Percentiles rank a stretch among this genome's conserved stretches.
Evolutionary conservation across 2,888 invertebrate species (phyloP).

Genomic region (Lepidochrysops patricia): DNA sequence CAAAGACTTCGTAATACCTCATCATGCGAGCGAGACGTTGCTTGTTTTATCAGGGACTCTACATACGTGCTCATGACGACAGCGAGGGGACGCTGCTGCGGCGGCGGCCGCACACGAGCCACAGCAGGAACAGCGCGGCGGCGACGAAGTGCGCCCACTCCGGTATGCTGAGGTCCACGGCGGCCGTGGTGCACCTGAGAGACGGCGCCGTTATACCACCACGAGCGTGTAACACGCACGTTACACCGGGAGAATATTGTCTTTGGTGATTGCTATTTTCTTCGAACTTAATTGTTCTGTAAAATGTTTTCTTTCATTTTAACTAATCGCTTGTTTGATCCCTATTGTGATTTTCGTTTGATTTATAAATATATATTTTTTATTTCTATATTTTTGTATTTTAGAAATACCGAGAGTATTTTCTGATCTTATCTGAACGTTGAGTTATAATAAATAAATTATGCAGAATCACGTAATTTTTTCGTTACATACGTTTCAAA

Average conservation of each 20-base stretch:
- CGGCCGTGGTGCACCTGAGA: conserved; percentile 62
- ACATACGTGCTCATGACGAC: conserved; percentile 40
- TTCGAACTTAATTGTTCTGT: neutral
- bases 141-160: conserved; percentile 66
- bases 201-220: neutral
- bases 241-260: conserved; percentile 37
- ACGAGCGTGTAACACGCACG: conserved; percentile 10
- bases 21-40: neutral
- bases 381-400: too few species aligned
- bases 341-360: too few species aligned
- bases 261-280: neutral
- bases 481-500: too few species aligned
- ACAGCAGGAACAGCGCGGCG: conserved; percentile 56
- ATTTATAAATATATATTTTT: too few species aligned
- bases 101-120: conserved; percentile 54
- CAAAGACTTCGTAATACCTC: neutral
- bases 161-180: conserved; percentile 61
- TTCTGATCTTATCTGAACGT: too few species aligned
- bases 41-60: conserved; percentile 8
- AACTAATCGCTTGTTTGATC: too few species aligned
- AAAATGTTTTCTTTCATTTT: too few species aligned
- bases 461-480: too few species aligned
- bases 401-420: too few species aligned
- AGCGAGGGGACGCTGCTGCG: conserved; percentile 38
- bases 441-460: too few species aligned